Evolutionary conservation across 2,113 vertebrate species (phyloP).

Genomic region (Hemichromis elongatus): DNA sequence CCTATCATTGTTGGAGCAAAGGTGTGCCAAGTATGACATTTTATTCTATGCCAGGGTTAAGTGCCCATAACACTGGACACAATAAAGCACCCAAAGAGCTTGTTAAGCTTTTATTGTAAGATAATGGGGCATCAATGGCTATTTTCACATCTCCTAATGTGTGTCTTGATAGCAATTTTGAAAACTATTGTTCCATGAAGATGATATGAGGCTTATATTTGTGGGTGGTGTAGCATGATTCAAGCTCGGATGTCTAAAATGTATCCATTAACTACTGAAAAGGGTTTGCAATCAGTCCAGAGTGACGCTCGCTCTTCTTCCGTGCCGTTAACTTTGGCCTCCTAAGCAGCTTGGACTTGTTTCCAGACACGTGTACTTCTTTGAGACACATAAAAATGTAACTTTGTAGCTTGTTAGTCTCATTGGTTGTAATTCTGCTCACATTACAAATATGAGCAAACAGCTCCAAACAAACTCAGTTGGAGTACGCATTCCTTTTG

Average conservation of each 20-base stretch:
- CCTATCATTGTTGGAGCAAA: neutral
- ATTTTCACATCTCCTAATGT: neutral
- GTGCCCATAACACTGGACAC: neutral
- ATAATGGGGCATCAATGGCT: neutral
- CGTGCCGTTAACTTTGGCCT: neutral
- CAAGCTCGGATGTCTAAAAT: neutral
- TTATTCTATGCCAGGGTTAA: neutral
- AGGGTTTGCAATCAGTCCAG: neutral
- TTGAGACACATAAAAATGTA: neutral
- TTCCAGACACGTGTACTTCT: neutral
- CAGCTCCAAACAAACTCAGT: neutral
- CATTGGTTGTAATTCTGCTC: neutral
- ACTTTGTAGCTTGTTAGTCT: neutral
- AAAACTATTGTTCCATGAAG: neutral
- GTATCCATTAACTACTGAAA: neutral
- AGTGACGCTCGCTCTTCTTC: neutral
- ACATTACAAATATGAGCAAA: neutral
- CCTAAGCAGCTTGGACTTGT: neutral
- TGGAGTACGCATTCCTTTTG: neutral
- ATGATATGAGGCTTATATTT: neutral
- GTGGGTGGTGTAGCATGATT: neutral
- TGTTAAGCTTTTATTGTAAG: neutral
- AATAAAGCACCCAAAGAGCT: neutral
- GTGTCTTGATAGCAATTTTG: neutral
- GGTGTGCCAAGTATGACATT: neutral